These are phyloP conservation scores for Melopsittacus undulatus DNA, from an alignment of 2,797 vertebrate genomes.

Conservation along the genomic window DNA sequence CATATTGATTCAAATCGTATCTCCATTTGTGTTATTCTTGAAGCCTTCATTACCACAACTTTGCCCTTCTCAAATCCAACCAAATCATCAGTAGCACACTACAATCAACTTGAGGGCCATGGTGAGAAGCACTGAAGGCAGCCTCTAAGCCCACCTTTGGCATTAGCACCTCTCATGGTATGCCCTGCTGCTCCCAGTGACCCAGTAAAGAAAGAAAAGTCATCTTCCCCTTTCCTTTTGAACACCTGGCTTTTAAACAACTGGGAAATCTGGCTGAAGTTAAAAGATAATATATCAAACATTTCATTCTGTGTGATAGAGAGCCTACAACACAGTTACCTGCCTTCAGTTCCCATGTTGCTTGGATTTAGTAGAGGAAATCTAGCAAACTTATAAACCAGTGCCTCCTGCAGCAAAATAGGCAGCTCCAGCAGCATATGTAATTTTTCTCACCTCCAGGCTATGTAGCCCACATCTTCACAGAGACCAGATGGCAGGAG, in stretches of 20 bases:
- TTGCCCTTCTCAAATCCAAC: background rate
- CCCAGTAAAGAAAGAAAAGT: background rate
- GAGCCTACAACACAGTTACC: background rate
- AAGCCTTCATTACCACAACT: background rate
- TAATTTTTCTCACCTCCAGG: constrained; percentile 35
- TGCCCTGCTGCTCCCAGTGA: background rate
- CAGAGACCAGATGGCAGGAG: constrained; percentile 35
- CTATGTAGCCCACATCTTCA: background rate
- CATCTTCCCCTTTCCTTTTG: background rate
- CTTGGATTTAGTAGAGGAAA: background rate
- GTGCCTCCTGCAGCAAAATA: constrained; percentile 23
- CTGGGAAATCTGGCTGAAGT: background rate
- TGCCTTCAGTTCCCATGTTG: background rate
- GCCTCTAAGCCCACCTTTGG: background rate
- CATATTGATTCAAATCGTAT: background rate
- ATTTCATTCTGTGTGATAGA: background rate
- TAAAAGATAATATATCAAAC: background rate
- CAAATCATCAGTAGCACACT: background rate
- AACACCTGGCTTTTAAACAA: background rate
- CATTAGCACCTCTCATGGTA: background rate
- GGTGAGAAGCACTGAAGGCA: background rate
- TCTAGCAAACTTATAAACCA: background rate
- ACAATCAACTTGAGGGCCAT: background rate
- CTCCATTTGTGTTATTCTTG: background rate
- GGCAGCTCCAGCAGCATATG: constrained; percentile 32